Evolutionary conservation across 2,888 invertebrate species (phyloP).

Genomic region (Lepidonotus clava): DNA sequence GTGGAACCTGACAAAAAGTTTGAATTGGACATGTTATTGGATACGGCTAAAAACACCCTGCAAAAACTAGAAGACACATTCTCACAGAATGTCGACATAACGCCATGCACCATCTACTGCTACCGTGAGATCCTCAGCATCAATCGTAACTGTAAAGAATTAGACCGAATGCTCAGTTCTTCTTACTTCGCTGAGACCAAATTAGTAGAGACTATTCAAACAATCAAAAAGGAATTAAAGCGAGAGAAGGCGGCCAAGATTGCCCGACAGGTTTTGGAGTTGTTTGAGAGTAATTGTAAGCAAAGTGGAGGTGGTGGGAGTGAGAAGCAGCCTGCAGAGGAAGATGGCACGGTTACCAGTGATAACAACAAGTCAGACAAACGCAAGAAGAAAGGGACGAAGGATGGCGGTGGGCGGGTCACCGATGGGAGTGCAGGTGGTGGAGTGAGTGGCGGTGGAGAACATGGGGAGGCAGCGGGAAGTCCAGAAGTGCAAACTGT

Average conservation of each 20-base stretch:
- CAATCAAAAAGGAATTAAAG: slow-evolving; percentile 69
- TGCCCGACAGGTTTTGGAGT: slow-evolving; percentile 64
- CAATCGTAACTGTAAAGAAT: slow-evolving; percentile 70
- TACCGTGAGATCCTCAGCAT: slow-evolving; percentile 72
- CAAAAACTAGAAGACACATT: slow-evolving; percentile 69
- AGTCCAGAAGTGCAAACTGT: neutral
- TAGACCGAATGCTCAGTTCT: slow-evolving; percentile 74
- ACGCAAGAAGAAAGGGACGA: slow-evolving; percentile 31
- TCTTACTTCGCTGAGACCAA: slow-evolving; percentile 72
- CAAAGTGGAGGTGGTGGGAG: neutral
- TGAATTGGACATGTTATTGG: slow-evolving; percentile 70
- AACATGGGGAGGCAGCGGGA: neutral
- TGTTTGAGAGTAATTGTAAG: slow-evolving; percentile 54
- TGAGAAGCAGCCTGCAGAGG: neutral
- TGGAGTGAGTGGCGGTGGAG: too few relatives aligned
- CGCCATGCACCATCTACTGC: slow-evolving; percentile 63
- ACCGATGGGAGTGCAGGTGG: neutral
- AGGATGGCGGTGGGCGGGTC: neutral
- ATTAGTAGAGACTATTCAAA: slow-evolving; percentile 68
- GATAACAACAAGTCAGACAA: slow-evolving; percentile 15
- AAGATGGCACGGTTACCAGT: neutral
- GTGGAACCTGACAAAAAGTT: slow-evolving; percentile 66
- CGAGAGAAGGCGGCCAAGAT: slow-evolving; percentile 71
- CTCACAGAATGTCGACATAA: slow-evolving; percentile 57
- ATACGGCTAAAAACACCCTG: slow-evolving; percentile 68